Evolutionary conservation across 37 sponge, comb jelly and placozoan genomes (phyloP).

Genomic region (Beroe ovata): DNA sequence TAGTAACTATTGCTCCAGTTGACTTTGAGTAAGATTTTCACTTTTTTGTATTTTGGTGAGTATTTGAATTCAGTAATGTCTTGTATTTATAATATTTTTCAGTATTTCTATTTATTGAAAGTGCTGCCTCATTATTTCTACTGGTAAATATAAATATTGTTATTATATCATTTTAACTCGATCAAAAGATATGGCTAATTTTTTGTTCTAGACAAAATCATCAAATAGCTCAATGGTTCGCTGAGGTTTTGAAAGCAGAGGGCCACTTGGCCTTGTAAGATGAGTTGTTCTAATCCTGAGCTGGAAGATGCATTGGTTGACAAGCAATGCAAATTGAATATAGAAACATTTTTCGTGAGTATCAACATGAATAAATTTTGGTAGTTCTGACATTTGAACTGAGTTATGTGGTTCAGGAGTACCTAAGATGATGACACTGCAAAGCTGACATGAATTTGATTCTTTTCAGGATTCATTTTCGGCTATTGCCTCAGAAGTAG

Average conservation of each 20-base stretch:
- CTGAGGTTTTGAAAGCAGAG: conserved; percentile 24
- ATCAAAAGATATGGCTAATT: too few species aligned
- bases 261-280: conserved; percentile 59
- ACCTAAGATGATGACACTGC: too few species aligned
- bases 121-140: too few species aligned
- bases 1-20: conserved; percentile 15
- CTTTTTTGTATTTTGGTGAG: too few species aligned
- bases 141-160: too few species aligned
- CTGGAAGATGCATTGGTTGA: conserved; percentile 58
- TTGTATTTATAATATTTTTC: conserved; percentile 18
- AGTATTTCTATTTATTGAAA: too few species aligned
- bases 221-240: conserved; percentile 28
- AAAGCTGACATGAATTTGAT: background rate
- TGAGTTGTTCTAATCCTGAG: conserved; percentile 39
- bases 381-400: too few species aligned
- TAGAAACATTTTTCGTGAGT: conserved; percentile 48
- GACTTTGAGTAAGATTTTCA: too few species aligned
- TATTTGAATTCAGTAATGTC: too few species aligned
- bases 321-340: background rate
- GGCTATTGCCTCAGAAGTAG: conserved; percentile 81
- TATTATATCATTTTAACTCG: too few species aligned
- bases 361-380: too few species aligned
- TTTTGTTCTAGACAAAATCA: background rate
- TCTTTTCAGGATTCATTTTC: conserved; percentile 78
- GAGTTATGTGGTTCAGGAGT: too few species aligned